Evolutionary conservation across 2,113 vertebrate genomes (phyloP).

Genomic region (Dipodomys ordii): DNA sequence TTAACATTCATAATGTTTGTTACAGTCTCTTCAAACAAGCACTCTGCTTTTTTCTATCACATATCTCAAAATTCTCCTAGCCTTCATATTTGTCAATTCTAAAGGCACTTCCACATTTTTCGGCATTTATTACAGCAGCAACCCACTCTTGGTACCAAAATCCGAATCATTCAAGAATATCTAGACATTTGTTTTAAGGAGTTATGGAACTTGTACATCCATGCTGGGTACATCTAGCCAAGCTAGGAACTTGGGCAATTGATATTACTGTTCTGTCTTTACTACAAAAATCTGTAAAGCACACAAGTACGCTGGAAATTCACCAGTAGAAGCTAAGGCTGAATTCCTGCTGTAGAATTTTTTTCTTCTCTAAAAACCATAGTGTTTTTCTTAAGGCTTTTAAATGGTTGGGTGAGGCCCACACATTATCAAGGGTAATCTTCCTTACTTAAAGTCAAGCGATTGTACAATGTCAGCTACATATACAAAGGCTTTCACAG

Average conservation of each 20-base stretch:
- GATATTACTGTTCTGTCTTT: neutral
- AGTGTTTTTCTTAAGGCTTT: neutral
- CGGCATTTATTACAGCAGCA: neutral
- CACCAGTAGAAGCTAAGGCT: neutral
- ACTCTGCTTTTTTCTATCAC: neutral
- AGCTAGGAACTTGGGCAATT: neutral
- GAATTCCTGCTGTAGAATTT: neutral
- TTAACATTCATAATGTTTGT: neutral
- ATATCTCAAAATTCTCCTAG: neutral
- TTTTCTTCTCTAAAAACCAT: neutral
- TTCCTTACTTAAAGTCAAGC: neutral
- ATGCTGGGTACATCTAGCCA: neutral
- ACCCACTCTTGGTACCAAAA: neutral
- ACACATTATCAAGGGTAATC: neutral
- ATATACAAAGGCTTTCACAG: neutral
- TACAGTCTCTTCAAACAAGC: neutral
- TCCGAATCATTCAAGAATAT: neutral
- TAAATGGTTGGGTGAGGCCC: neutral
- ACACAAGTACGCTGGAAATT: neutral
- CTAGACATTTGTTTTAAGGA: constrained; percentile 34
- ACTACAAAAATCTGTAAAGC: neutral
- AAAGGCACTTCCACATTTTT: neutral
- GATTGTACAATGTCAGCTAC: neutral
- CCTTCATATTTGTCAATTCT: neutral
- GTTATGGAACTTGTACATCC: neutral